phyloP scores from a whole-genome alignment of 2,888 invertebrate species.

The Clanis bilineata region DNA sequence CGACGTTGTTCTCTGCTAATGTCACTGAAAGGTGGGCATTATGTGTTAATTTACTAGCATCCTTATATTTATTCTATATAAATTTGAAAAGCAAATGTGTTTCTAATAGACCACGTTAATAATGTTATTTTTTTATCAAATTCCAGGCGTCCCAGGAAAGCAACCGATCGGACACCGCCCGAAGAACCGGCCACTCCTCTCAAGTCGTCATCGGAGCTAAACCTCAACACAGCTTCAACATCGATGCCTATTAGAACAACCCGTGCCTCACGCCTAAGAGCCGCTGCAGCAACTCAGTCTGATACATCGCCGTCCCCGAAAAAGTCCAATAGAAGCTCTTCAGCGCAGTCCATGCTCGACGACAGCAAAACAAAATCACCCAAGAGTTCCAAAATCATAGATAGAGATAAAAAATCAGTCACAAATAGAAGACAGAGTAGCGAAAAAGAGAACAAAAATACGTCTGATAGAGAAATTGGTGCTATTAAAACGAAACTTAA shows the following conservation, averaged over 20 bases:
- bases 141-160: slow-evolving; percentile 69
- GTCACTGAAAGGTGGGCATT: slow-evolving; percentile 75
- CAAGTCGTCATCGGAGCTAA: slow-evolving; percentile 75
- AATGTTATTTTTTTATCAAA: slow-evolving; percentile 26
- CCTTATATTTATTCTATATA: background rate
- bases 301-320: slow-evolving; percentile 56
- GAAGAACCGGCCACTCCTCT: slow-evolving; percentile 60
- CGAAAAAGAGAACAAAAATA: slow-evolving; percentile 68
- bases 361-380: slow-evolving; percentile 61
- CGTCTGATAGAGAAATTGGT: slow-evolving; percentile 70
- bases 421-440: slow-evolving; percentile 56
- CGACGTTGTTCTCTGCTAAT: slow-evolving; percentile 84
- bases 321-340: slow-evolving; percentile 70
- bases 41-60: background rate
- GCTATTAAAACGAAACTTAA: slow-evolving; percentile 78
- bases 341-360: slow-evolving; percentile 66
- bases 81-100: background rate
- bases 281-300: slow-evolving; percentile 79
- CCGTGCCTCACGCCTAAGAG: slow-evolving; percentile 87
- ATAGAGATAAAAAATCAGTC: slow-evolving; percentile 64
- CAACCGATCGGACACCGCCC: slow-evolving; percentile 53
- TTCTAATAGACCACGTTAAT: background rate
- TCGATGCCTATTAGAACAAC: slow-evolving; percentile 86
- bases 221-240: slow-evolving; percentile 67
- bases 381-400: slow-evolving; percentile 65